Conservation (phyloP, 2,797 vertebrate genomes). For the Darevskia nairensis region DNA sequence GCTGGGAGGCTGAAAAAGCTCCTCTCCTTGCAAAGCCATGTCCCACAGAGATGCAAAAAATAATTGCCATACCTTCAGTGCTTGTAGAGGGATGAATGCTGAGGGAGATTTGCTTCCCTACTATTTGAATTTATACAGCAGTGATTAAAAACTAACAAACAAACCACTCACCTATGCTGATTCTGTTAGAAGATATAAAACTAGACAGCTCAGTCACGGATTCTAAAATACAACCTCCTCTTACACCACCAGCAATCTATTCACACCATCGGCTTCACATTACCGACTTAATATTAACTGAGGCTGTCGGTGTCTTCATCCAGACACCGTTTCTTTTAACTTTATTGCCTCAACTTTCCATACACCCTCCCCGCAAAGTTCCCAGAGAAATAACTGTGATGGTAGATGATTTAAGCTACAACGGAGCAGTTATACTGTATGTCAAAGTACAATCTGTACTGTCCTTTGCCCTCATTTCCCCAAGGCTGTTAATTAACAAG, state of each 20-base stretch:
- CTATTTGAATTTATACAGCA: not conserved
- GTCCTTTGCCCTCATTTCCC: conserved; percentile 68
- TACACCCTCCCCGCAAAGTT: not conserved
- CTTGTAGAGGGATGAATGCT: not conserved
- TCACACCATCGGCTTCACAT: not conserved
- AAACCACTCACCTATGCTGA: not conserved
- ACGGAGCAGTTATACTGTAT: conserved; percentile 50
- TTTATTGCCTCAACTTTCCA: not conserved
- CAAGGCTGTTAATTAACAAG: conserved; percentile 48
- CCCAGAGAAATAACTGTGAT: conserved; percentile 47
- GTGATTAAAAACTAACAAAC: not conserved
- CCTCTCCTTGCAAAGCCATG: not conserved
- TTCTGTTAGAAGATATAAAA: not conserved
- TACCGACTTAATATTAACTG: not conserved
- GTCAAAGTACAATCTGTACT: conserved; percentile 49
- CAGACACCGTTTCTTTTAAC: conserved; percentile 24
- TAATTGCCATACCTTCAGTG: conserved; percentile 8
- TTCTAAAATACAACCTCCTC: not conserved
- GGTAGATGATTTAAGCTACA: conserved; percentile 65
- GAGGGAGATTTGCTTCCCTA: conserved; percentile 16
- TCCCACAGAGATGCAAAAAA: not conserved
- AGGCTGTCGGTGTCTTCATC: not conserved
- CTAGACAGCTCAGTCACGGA: not conserved
- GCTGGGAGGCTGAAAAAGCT: not conserved
- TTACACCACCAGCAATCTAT: conserved; percentile 4